These are phyloP conservation scores for Brachirus orientalis DNA, from an alignment of 2,113 vertebrate genomes.

Conservation along the genomic window DNA sequence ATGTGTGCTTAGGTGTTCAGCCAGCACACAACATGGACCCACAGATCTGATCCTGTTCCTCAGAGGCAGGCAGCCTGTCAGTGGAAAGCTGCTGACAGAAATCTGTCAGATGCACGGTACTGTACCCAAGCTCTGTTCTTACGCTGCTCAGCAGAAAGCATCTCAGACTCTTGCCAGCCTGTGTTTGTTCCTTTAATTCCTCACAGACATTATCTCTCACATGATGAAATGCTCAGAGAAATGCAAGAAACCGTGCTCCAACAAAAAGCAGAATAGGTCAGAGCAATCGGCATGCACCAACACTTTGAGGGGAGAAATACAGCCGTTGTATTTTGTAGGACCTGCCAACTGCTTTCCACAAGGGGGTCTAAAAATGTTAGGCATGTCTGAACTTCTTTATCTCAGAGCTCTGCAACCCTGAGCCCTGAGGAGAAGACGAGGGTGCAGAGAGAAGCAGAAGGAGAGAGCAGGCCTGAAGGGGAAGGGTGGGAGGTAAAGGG, in stretches of 20 bases:
- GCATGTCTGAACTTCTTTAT: constrained; percentile 81
- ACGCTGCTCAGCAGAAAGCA: constrained; percentile 78
- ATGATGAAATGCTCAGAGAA: constrained; percentile 51
- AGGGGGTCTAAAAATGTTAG: constrained; percentile 80
- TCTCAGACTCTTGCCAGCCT: constrained; percentile 57
- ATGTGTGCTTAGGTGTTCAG: constrained; percentile 83
- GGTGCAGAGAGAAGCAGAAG: constrained; percentile 28
- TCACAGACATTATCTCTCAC: constrained; percentile 62
- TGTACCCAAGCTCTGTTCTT: constrained; percentile 67
- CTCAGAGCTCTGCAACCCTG: constrained; percentile 69
- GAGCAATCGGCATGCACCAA: constrained; percentile 27
- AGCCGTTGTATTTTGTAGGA: constrained; percentile 51
- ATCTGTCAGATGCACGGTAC: constrained; percentile 81
- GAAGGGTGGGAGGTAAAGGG: constrained; percentile 47
- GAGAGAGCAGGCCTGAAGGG: constrained; percentile 40
- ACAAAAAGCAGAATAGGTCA: constrained; percentile 38
- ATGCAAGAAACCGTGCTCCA: constrained; percentile 18
- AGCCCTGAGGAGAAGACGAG: constrained; percentile 57
- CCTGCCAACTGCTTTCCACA: constrained; percentile 68
- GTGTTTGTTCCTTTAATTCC: constrained; percentile 64
- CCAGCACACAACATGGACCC: constrained; percentile 94
- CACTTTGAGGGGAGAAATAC: constrained; percentile 34
- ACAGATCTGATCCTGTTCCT: constrained; percentile 86
- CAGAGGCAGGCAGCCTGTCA: constrained; percentile 79
- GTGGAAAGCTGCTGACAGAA: constrained; percentile 84